phyloP scores from a whole-genome alignment of 2,113 vertebrate species.

The Crotalus helleri region DNA sequence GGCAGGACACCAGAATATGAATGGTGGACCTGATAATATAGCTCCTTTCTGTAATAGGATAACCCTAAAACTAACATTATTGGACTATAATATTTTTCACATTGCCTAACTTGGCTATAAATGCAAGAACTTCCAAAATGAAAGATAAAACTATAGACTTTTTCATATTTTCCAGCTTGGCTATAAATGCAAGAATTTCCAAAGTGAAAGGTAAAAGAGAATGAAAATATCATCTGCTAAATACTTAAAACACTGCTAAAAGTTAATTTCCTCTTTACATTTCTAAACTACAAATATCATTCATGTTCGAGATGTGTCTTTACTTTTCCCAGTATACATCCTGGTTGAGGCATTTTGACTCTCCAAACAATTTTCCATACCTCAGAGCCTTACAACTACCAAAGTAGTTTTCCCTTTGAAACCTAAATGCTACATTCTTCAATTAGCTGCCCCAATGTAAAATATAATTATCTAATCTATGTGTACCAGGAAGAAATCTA shows the following conservation, averaged over 20 bases:
- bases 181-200: background rate
- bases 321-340: background rate
- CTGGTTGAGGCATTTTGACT: background rate
- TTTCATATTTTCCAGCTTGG: background rate
- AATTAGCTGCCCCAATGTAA: conserved; percentile 19
- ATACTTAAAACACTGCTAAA: background rate
- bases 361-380: background rate
- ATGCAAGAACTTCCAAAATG: background rate
- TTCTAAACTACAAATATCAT: background rate
- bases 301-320: background rate
- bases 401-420: background rate
- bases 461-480: conserved; percentile 23
- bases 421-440: background rate
- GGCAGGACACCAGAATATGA: no score
- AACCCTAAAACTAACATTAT: background rate
- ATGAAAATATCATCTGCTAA: background rate
- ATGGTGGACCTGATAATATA: no score
- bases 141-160: background rate
- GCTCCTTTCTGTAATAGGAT: background rate
- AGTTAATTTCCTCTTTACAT: background rate
- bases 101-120: background rate
- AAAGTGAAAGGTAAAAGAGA: background rate
- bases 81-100: background rate
- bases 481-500: background rate
- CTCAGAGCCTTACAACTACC: background rate